Base-by-base conservation (phyloP, 2,797 vertebrate genomes). In the Liasis olivaceus region DNA sequence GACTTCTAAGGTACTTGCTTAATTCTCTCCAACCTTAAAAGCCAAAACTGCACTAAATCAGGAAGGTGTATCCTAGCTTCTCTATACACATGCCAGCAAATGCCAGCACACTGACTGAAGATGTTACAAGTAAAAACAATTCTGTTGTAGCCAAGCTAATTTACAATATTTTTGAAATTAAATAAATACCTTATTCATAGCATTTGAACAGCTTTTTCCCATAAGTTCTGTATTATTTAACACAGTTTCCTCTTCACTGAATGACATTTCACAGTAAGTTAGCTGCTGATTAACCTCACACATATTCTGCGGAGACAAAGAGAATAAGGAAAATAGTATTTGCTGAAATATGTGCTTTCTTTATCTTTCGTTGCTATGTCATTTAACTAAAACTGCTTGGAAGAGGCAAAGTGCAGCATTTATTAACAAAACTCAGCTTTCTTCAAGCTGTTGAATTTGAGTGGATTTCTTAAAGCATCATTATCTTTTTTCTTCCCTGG, bases 111-210 rank as follows among this genome's bases (percentile, higher is more conserved):
- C 11, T 69, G n/a, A 24, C 20, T 47, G 15, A 47, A 91, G 28
- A 42, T 47, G 12, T 28, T 51, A 84, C 28, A 63, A 22, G 7
- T 64, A 58, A 36, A 77, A 15, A 11, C 5, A 26, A 81, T 9
- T n/a, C 14, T 88, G 24, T 24, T 85, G 42, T n/a, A 56, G n/a
- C 24, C 28, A 63, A 88, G 26, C 8, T 14, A 31, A 47, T n/a
- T 81, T 62, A 62, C 5, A 36, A 28, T 36, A 20, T 1, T 59
- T 77, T 36, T 42, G 64, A 77, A 42, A 54, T 51, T 9, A 93
- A 56, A 93, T n/a, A 93, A 87, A 58, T 98, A 99, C 99, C 99
- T 98, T 98, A 97, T 98, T 99, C 96, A 97, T 96, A 94, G 95
- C 94, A 94, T 99, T 98, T 7, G 96, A 98, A 63, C 98, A 97